Evolutionary conservation across 2,797 vertebrate species (phyloP), one percentile per base, ranked within the genome.

Genomic region (Peromyscus melanophrys): DNA sequence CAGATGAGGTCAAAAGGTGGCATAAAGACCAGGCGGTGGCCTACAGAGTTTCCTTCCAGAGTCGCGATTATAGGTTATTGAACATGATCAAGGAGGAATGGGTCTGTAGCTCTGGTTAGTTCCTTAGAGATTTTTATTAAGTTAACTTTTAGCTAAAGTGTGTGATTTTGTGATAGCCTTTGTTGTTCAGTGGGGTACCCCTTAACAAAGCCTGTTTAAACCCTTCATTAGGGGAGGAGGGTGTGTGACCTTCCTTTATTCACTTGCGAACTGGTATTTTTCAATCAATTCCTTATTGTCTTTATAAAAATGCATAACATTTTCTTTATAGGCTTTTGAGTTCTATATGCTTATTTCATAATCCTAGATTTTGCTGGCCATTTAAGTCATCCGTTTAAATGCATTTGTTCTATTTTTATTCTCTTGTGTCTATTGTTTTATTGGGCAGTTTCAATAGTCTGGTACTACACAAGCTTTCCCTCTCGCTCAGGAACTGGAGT

Each of bases 371-470:
- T 81, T 19, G 2, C 43, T 86, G 65, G 17, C 63, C 52, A 94
- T 98, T 96, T 96, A 95, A 97, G 97, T 43, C 61, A 82, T 97
- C 31, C 69, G 86, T 96, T 98, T 97, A 93, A 97, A 96, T 97
- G 93, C 19, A 98, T 90, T 97, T 95, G 94, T 93, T 97, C 96
- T 97, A 96, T 96, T 97, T 98, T 98, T 93, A 96, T 96, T 95
- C 89, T 92, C 3, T 52, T 96, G 95, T 93, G 94, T 96, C 93
- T 97, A 97, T 98, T 98, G 96, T 98, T 98, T 98, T 96, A 97
- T 97, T 94, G 92, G 97, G 92, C 78, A 97, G 90, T 97, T 98
- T 97, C 96, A 97, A 95, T 98, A 98, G 98, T 98, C 98, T 96
- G 81, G 63, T 91, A 97, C 93, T 96, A 97, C 46, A 37, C 34